phyloP scores from a whole-genome alignment of 2,113 vertebrate species.

The Oncorhynchus mykiss region DNA sequence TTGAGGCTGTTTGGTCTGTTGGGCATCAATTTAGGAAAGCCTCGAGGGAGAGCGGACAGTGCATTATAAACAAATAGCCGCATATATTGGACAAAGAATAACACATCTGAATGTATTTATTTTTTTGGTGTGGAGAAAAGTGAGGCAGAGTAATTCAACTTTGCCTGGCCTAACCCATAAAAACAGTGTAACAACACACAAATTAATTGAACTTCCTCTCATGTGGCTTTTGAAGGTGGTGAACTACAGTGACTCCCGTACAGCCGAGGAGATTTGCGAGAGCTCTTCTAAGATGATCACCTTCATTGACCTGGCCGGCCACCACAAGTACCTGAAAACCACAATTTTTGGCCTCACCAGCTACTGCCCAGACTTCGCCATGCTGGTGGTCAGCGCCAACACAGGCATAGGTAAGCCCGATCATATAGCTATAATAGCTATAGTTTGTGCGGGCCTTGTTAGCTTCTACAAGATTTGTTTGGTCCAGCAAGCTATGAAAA shows the following conservation, averaged over 20 bases:
- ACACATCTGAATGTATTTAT: no score
- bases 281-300: conserved; percentile 99
- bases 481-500: no score
- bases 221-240: conserved; percentile 77
- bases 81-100: no score
- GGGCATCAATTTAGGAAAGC: no score
- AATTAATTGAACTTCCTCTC: background rate
- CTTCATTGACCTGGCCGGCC: conserved; percentile 95
- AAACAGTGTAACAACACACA: background rate
- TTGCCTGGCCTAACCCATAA: background rate
- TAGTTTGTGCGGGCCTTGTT: no score
- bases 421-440: background rate
- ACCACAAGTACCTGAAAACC: conserved; percentile 96
- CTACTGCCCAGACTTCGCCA: conserved; percentile 95
- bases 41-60: no score
- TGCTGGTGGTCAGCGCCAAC: conserved; percentile 95
- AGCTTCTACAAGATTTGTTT: no score
- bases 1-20: no score
- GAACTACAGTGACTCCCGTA: conserved; percentile 95
- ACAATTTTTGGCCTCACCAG: conserved; percentile 97
- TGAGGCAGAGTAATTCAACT: no score
- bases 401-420: conserved; percentile 85
- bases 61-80: no score
- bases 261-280: conserved; percentile 96
- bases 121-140: no score